Evolutionary conservation across 2,888 invertebrate genomes (phyloP).

Genomic region (Xestia ashworthii): DNA sequence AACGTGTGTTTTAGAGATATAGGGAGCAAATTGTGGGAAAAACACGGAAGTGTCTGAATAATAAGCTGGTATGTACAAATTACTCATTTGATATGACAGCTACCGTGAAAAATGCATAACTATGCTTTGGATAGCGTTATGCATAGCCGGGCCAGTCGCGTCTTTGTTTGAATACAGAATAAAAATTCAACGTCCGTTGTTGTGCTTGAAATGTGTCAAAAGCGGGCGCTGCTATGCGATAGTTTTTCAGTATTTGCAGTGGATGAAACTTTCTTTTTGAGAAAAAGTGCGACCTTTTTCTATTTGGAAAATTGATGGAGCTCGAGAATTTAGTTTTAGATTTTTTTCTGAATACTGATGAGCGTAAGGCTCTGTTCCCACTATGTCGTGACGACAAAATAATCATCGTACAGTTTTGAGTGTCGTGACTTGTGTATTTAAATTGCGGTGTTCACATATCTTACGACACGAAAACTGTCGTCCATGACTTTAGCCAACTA

Average conservation of each 20-base stretch:
- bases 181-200: conserved; percentile 43
- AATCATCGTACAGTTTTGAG: too few species aligned
- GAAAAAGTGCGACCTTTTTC: conserved; percentile 1
- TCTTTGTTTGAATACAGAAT: conserved; percentile 52
- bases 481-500: too few species aligned
- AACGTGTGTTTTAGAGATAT: conserved; percentile 35
- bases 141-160: conserved; percentile 46
- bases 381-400: too few species aligned
- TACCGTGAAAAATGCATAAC: conserved; percentile 86
- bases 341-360: background rate
- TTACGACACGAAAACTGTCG: too few species aligned
- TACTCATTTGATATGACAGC: conserved; percentile 79
- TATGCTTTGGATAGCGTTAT: conserved; percentile 73
- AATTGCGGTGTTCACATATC: too few species aligned
- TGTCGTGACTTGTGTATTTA: too few species aligned
- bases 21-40: conserved; percentile 83
- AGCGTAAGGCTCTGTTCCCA: too few species aligned
- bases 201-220: conserved; percentile 56
- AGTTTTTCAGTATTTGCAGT: conserved; percentile 40
- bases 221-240: conserved; percentile 18
- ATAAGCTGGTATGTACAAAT: conserved; percentile 81
- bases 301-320: conserved; percentile 2
- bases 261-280: conserved; percentile 25
- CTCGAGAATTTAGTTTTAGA: background rate
- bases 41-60: conserved; percentile 78